Base-by-base conservation (phyloP, 2,888 invertebrate genomes). In the Drosophila limbata region DNA sequence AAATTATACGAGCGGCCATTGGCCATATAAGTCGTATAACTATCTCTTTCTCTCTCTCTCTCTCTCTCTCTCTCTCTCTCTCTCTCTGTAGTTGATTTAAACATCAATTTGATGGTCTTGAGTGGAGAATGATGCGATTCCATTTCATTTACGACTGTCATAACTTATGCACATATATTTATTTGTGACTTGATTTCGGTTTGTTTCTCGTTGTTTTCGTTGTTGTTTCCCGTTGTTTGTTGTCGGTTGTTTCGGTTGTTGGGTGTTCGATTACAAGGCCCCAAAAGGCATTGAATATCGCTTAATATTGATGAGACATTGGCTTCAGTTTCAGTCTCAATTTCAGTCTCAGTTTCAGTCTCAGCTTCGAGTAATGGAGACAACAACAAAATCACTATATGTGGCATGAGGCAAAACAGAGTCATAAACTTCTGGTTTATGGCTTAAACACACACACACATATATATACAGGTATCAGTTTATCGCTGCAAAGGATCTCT, bases 341-440 rank as follows among this genome's bases (percentile, higher is more conserved):
- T 48, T 59, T 48, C 40, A n/a, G n/a, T n/a, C n/a, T 44, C 39
- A 10, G 47, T 4, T 25, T 52, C 21, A 17, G 25, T n/a, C 9
- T 1, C 31, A 42, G 61, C 52, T 59, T 48, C 40, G 25, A 42
- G 25, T 39, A 47, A 28, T 47, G 40, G 31, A 39, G 72, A 72
- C 65, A 48, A 67, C 65, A 48, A 62, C 28, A 28, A 62, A 73
- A 77, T 56, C 72, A 75, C 79, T 77, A 73, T 60, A 75, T 73
- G 78, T 73, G 77, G 73, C 68, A 85, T 85, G 81, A 80, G 86
- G 80, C 45, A 56, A 88, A 87, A 84, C 84, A 84, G 77, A 84
- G 84, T 88, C 89, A 88, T 84, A 84, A 84, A 84, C 84, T 81
- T 81, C 62, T 70, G 70, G 65, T 84, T 84, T 84, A 88, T 84